phyloP scores from a whole-genome alignment of 1,140 invertebrate genomes.

The Rhopalosiphum padi region DNA sequence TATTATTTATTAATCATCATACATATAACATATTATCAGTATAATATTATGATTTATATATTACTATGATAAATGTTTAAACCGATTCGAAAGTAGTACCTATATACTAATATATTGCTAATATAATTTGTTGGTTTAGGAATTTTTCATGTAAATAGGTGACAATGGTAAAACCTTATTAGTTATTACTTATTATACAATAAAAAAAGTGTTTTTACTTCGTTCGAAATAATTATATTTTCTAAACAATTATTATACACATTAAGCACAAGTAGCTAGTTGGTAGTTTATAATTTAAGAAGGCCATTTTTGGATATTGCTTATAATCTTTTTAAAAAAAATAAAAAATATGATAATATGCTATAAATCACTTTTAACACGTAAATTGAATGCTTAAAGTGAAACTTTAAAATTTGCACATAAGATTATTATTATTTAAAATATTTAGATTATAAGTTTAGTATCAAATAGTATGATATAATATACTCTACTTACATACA shows the following conservation, averaged over 20 bases:
- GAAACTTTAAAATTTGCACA: neutral
- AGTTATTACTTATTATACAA: too few relatives aligned
- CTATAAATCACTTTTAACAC: neutral
- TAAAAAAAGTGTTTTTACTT: too few relatives aligned
- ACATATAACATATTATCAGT: neutral
- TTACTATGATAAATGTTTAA: neutral
- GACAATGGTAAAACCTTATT: too few relatives aligned
- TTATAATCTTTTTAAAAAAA: neutral
- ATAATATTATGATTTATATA: neutral
- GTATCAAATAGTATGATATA: too few relatives aligned
- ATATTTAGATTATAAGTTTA: too few relatives aligned
- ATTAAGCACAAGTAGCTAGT: neutral
- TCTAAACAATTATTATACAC: neutral
- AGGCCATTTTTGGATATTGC: neutral
- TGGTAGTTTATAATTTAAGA: neutral
- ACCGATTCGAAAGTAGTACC: neutral
- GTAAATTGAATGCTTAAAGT: too few relatives aligned
- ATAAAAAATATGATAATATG: neutral
- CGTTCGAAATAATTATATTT: neutral
- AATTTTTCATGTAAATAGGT: neutral
- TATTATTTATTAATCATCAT: neutral
- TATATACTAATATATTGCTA: neutral
- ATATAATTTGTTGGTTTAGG: neutral
- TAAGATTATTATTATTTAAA: too few relatives aligned
- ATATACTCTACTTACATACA: too few relatives aligned